Evolutionary conservation across 2,797 vertebrate species (phyloP).

Genomic region (Lutjanus argentimaculatus): DNA sequence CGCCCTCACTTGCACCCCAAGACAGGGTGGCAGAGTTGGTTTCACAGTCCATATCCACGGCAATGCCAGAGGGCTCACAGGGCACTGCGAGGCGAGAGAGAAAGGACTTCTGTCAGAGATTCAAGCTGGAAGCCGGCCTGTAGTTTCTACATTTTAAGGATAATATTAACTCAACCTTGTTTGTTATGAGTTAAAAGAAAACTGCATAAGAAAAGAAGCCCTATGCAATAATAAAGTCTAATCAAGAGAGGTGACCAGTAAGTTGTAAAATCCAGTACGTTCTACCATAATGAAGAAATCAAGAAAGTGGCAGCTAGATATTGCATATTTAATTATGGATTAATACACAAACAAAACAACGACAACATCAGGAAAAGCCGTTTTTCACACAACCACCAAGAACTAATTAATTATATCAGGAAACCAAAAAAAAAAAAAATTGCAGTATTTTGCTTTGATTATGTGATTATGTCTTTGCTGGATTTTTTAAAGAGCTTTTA

Average conservation of each 20-base stretch:
- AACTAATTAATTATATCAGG: neutral
- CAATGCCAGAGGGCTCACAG: slow-evolving; percentile 76
- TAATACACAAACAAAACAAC: no score
- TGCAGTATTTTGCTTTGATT: neutral
- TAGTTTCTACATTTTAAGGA: neutral
- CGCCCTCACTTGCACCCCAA: slow-evolving; percentile 77
- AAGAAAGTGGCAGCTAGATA: neutral
- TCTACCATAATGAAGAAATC: no score
- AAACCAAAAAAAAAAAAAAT: neutral
- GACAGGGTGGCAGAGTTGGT: slow-evolving; percentile 76
- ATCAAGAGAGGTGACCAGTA: neutral
- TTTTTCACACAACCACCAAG: neutral
- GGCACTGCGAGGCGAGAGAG: slow-evolving; percentile 76
- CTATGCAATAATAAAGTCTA: neutral
- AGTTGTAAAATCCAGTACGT: neutral
- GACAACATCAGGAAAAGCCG: no score
- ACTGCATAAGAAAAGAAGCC: no score
- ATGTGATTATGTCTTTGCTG: neutral
- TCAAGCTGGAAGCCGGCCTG: neutral
- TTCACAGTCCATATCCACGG: slow-evolving; percentile 76
- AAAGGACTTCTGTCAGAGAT: neutral
- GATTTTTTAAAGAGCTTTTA: neutral
- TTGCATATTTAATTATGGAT: neutral
- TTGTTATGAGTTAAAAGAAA: no score
- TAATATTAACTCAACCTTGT: neutral